Percentiles rank a stretch among this genome's conserved stretches.
Conservation (phyloP, 2,888 invertebrate species). For the Ecdyonurus torrentis region DNA sequence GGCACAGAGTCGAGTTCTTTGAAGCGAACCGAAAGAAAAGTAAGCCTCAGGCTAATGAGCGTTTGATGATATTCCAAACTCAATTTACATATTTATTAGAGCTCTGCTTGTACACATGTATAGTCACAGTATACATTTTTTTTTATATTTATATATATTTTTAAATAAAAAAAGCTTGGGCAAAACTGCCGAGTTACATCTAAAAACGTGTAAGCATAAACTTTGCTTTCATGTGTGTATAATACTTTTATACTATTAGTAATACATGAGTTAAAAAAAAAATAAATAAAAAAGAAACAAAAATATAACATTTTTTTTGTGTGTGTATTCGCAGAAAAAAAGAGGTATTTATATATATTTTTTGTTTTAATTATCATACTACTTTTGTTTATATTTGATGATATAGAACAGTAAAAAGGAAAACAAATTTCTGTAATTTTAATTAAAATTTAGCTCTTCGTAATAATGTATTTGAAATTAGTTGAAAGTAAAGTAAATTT, state of each 20-base stretch:
- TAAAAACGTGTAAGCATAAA: neutral
- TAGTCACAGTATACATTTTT: neutral
- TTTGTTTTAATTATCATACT: too few species aligned
- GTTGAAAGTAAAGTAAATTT: too few species aligned
- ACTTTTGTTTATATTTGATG: too few species aligned
- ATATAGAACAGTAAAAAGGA: too few species aligned
- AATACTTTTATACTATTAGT: neutral
- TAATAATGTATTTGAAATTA: too few species aligned
- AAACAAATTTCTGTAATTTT: too few species aligned
- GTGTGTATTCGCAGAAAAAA: too few species aligned
- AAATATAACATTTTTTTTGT: too few species aligned
- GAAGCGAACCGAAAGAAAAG: slow-evolving; percentile 10
- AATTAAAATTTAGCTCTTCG: too few species aligned
- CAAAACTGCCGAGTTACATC: neutral
- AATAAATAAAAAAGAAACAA: neutral
- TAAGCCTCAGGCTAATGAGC: slow-evolving; percentile 13
- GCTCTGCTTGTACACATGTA: neutral
- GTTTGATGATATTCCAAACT: slow-evolving; percentile 15
- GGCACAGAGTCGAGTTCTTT: slow-evolving; percentile 7
- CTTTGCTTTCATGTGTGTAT: neutral
- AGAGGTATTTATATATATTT: too few species aligned
- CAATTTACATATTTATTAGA: slow-evolving; percentile 15
- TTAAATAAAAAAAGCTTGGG: neutral
- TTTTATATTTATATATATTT: too few species aligned
- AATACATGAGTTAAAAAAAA: neutral